These are phyloP conservation scores for Ophioninae sp. DNA, from an alignment of 2,888 invertebrate species.

Conservation along the genomic window DNA sequence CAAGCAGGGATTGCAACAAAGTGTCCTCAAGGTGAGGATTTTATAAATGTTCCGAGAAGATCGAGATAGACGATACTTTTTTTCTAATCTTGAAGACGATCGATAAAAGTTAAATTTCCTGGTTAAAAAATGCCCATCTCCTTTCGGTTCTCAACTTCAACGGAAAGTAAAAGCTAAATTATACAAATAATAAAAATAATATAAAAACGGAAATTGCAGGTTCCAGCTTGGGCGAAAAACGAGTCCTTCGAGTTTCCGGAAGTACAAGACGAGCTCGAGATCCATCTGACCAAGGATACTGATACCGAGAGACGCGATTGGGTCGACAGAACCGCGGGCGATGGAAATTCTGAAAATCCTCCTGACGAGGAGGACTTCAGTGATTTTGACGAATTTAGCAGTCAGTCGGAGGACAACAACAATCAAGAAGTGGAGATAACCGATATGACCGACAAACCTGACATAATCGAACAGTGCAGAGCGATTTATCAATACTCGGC, in stretches of 20 bases:
- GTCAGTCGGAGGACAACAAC: slow-evolving; percentile 79
- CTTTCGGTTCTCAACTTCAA: too few relatives aligned
- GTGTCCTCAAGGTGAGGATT: slow-evolving; percentile 88
- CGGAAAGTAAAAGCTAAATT: too few relatives aligned
- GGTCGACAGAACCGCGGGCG: slow-evolving; percentile 89
- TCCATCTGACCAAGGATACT: slow-evolving; percentile 71
- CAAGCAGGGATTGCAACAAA: slow-evolving; percentile 94
- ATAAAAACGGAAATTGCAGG: slow-evolving; percentile 80
- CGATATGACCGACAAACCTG: slow-evolving; percentile 63
- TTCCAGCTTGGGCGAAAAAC: slow-evolving; percentile 89
- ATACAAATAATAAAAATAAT: background rate
- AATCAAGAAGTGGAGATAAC: slow-evolving; percentile 79
- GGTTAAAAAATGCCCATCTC: too few relatives aligned
- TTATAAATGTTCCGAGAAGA: too few relatives aligned
- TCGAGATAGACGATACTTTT: too few relatives aligned
- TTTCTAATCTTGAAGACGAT: too few relatives aligned
- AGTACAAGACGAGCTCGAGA: slow-evolving; percentile 74
- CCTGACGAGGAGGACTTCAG: slow-evolving; percentile 86
- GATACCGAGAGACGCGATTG: slow-evolving; percentile 83
- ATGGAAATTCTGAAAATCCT: slow-evolving; percentile 89
- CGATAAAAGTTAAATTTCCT: too few relatives aligned
- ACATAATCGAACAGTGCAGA: slow-evolving; percentile 84
- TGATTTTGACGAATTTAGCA: slow-evolving; percentile 86
- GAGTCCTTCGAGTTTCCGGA: slow-evolving; percentile 83
- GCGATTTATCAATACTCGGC: slow-evolving; percentile 95